Percentiles rank a stretch among this genome's conserved stretches.
Evolutionary conservation across 2,888 invertebrate genomes (phyloP).

Genomic region (Rotaria macrura): DNA sequence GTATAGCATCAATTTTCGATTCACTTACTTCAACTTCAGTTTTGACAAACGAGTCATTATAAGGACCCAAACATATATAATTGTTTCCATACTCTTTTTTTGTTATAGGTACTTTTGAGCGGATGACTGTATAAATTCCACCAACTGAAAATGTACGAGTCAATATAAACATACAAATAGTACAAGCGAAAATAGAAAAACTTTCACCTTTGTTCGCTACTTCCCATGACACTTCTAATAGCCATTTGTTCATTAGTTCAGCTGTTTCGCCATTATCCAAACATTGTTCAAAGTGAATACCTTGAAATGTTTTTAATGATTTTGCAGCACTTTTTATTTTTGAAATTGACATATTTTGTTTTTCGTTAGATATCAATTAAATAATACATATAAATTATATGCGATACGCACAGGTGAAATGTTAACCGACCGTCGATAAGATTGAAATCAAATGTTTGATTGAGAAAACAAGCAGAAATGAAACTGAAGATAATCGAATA

Average conservation of each 20-base stretch:
- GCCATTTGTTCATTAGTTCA: conserved; percentile 80
- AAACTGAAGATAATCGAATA: no score
- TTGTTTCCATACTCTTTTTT: conserved; percentile 96
- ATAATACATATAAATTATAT: not conserved
- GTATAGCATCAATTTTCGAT: conserved; percentile 60
- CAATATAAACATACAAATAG: no score
- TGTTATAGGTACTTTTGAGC: conserved; percentile 89
- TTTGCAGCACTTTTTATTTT: conserved; percentile 33
- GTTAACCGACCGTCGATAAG: no score
- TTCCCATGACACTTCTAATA: conserved; percentile 96
- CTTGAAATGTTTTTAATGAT: conserved; percentile 25
- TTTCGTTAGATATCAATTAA: not conserved
- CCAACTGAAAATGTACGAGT: conserved; percentile 62
- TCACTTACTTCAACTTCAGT: conserved; percentile 86
- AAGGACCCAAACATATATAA: conserved; percentile 83
- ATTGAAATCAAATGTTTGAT: no score
- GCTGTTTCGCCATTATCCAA: conserved; percentile 57
- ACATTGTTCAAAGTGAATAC: conserved; percentile 29
- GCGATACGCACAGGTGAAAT: no score
- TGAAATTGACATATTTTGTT: conserved; percentile 23
- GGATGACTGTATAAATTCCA: conserved; percentile 95
- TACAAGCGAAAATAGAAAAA: no score
- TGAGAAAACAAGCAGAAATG: no score
- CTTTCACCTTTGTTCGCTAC: conserved; percentile 83
- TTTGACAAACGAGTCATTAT: conserved; percentile 80